Conservation (phyloP, 2,113 vertebrate species). For the Heptranchias perlo region DNA sequence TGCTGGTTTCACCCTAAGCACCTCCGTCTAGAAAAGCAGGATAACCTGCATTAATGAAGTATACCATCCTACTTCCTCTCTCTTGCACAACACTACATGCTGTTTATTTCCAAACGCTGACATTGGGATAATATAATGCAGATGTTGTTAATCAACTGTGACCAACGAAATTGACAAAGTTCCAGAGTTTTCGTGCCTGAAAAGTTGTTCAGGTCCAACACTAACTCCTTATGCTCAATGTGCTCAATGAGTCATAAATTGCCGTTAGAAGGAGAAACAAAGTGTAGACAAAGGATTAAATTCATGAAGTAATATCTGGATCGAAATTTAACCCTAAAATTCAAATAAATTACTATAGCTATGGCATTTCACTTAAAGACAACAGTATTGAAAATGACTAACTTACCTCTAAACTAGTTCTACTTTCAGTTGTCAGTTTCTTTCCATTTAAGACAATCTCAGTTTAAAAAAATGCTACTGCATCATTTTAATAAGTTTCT, state of each 20-base stretch:
- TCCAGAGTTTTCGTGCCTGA: not conserved
- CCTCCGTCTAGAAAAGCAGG: not conserved
- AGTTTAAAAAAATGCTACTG: not conserved
- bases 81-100: not conserved
- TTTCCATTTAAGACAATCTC: not conserved
- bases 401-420: not conserved
- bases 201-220: not conserved
- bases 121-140: not conserved
- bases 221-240: not conserved
- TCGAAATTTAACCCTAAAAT: not conserved
- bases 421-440: not conserved
- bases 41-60: not conserved
- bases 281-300: not conserved
- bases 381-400: not conserved
- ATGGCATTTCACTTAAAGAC: not conserved
- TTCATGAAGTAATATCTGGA: not conserved
- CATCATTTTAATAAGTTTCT: not conserved
- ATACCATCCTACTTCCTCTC: not conserved
- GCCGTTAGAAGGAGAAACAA: not conserved
- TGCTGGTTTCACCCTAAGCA: not conserved
- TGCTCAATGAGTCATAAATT: not conserved
- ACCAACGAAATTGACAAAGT: not conserved
- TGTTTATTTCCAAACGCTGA: not conserved
- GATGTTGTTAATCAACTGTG: constrained; percentile 15
- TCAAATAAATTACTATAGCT: not conserved